Evolutionary conservation across 2,888 invertebrate species (phyloP), one percentile per base, ranked within the genome.

Genomic region (Cyclophora albipunctata): DNA sequence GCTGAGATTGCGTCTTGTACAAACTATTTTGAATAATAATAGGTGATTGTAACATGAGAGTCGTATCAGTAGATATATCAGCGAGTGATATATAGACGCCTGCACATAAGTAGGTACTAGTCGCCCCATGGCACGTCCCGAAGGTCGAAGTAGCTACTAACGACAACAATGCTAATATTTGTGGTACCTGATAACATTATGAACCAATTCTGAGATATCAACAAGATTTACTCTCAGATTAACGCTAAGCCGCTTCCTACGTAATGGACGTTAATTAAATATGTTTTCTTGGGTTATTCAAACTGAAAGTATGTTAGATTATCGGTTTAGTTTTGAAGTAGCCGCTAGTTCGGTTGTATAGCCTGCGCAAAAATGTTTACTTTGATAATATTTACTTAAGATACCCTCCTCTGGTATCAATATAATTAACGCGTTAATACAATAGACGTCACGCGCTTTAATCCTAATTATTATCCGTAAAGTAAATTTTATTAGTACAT

Each of bases 151-250:
- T 64, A 60, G 80, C 80, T 73, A 68, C 73, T 77, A 78, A 79
- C 79, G 80, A 76, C 77, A 73, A 73, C 75, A 72, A 56, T 60
- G 75, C 76, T 71, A 87, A 87, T 86, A 86, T 88, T 86, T 86
- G 78, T 73, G 64, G 63, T 67, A 54, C 51, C 75, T 75, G 86
- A 88, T 87, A 87, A 86, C 83, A 81, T 78, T 85, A 76, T 83
- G 80, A 80, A 85, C 85, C 82, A 82, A 85, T 86, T 85, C 74
- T 71, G 73, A 73, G 82, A 80, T 83, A 84, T 70, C 73, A 75
- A 75, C 75, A 73, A 85, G 83, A 86, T 88, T 87, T 87, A 73
- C 78, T 79, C 77, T 81, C 52, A 81, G 87, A 87, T 87, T 87
- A 87, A 69, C 66, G 71, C 60, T 84, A 83, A 85, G 81, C 81